A percentile compares a stretch with the other conserved stretches of the same genome.
Evolutionary conservation across 2,888 invertebrate species (phyloP).

Genomic region (Hirudinaria manillensis): DNA sequence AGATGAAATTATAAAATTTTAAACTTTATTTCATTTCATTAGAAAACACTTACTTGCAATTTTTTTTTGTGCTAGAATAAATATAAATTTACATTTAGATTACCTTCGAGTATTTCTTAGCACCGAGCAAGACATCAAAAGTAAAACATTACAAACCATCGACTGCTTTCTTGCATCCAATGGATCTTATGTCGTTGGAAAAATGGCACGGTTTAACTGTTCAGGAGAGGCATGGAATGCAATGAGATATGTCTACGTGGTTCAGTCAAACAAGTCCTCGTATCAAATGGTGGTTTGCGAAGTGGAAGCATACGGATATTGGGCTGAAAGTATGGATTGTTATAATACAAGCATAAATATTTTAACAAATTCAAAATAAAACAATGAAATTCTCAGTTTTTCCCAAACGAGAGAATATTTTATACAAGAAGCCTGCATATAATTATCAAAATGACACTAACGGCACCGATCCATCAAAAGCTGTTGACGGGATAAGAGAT

Average conservation of each 20-base stretch:
- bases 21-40: no score
- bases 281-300: background rate
- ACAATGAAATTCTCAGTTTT: background rate
- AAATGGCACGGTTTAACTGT: no score
- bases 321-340: background rate
- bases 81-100: no score
- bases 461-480: background rate
- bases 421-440: background rate
- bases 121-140: no score
- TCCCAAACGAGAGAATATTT: background rate
- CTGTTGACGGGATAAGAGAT: background rate
- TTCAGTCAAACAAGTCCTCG: background rate
- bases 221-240: background rate
- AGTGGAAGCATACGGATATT: background rate
- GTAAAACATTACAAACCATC: no score
- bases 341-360: background rate
- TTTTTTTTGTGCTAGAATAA: no score
- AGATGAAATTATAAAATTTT: no score
- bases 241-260: background rate
- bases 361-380: background rate
- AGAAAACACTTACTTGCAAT: no score
- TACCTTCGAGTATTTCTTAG: no score
- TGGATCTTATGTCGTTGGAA: no score
- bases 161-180: no score
- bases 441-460: background rate